Evolutionary conservation across 2,888 invertebrate genomes (phyloP), one percentile per base, ranked within the genome.

Genomic region (Imbricaverruca yamaguchii): DNA sequence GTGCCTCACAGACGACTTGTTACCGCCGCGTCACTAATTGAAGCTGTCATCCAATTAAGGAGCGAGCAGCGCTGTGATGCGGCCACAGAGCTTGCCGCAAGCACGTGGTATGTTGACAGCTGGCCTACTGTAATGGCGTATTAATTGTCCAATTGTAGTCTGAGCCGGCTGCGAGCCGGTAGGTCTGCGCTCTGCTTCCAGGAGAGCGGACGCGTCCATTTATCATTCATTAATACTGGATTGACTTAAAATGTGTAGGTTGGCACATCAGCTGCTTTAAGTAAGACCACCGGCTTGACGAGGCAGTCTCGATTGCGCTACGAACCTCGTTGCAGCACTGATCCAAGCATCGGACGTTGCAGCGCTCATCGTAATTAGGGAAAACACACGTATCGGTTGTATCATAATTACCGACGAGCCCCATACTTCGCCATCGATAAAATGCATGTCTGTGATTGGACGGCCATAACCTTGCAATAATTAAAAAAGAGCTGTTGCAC

Each of bases 191-290:
- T 39, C 39, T 4, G 23, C 39, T 69, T 39, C 74, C 55, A n/a
- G 74, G 21, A 9, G 10, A 15, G 74, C 74, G 74, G 55, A 53
- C 74, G 9, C 18, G 53, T 2, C 21, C 74, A 21, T 74, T 74
- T 15, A 74, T 74, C 74, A 74, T 74, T n/a, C 55, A 74, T 74
- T 74, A 74, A 55, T n/a, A 55, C 74, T 21, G 53, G 55, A 74
- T 21, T 55, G 74, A 53, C 15, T 53, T 55, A 7, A 74, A 23
- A n/a, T 21, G 55, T 10, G 10, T 55, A 55, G 23, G 21, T 23
- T 11, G 39, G 53, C n/a, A 11, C 74, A 74, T 55, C 74, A 18
- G 53, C 55, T 55, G 74, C 4, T 74, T 0, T 69, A 55, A 74
- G 74, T 74, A 55, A 74, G 74, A 74, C 74, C 74, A 55, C 74